These are phyloP conservation scores for Prunella himalayana DNA, from an alignment of 2,113 vertebrate species.

Conservation along the genomic window DNA sequence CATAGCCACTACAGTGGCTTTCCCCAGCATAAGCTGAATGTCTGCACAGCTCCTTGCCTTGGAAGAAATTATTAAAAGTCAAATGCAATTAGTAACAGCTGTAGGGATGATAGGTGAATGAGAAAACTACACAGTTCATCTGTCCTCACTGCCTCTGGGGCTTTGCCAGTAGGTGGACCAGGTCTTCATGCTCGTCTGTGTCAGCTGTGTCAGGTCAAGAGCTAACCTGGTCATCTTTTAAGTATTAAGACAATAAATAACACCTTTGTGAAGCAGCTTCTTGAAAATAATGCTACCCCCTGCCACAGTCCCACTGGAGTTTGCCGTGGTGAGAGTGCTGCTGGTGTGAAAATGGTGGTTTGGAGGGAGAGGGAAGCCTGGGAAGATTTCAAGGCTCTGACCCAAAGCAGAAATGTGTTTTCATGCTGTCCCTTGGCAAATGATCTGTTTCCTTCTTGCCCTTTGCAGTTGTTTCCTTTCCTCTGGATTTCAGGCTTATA, in stretches of 20 bases:
- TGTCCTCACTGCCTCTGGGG: not conserved
- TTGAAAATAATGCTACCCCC: not conserved
- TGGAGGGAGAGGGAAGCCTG: not conserved
- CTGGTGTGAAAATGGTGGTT: not conserved
- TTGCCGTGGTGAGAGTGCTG: not conserved
- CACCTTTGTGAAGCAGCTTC: not conserved
- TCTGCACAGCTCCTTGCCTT: not conserved
- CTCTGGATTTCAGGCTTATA: conserved; percentile 34
- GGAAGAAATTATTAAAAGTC: not conserved
- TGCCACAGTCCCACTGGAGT: not conserved
- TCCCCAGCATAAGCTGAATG: accelerated
- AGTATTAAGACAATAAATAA: not conserved
- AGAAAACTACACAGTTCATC: not conserved
- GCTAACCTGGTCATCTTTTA: not conserved
- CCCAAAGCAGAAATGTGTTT: conserved; percentile 43
- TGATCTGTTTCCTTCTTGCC: conserved; percentile 50
- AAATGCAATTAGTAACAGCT: not conserved
- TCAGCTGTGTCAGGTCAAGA: not conserved
- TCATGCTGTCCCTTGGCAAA: conserved; percentile 53
- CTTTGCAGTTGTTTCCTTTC: conserved; percentile 55
- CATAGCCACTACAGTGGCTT: not conserved
- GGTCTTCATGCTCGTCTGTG: accelerated
- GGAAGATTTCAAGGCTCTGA: conserved; percentile 14
- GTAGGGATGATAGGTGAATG: not conserved
- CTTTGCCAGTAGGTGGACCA: not conserved